Percentiles rank a stretch among this genome's conserved stretches.
Conservation (phyloP, 1,140 invertebrate species). For the Trichoplusia ni region DNA sequence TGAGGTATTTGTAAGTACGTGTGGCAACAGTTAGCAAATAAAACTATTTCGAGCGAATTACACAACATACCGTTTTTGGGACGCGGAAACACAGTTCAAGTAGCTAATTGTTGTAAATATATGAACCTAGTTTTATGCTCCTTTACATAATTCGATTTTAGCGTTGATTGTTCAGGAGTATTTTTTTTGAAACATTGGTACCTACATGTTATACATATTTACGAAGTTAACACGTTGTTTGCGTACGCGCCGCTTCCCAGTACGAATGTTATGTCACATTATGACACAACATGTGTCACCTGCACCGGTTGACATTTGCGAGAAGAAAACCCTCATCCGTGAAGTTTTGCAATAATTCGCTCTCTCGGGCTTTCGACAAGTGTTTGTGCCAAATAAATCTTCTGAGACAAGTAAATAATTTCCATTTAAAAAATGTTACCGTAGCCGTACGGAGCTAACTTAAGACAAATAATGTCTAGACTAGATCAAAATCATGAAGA, state of each 20-base stretch:
- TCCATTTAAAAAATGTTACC: slow-evolving; percentile 38
- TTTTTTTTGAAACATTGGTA: slow-evolving; percentile 7
- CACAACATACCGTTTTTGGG: not conserved
- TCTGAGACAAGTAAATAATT: too few species aligned
- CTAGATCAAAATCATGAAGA: too few species aligned
- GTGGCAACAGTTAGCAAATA: not conserved
- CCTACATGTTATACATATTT: slow-evolving; percentile 18
- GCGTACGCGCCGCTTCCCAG: slow-evolving; percentile 14
- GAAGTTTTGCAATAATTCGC: slow-evolving; percentile 45
- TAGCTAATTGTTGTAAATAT: slow-evolving; percentile 9
- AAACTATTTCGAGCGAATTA: not conserved
- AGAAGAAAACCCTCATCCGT: slow-evolving; percentile 47
- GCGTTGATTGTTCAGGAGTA: not conserved
- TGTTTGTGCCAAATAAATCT: not conserved
- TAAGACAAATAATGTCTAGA: too few species aligned
- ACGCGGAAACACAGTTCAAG: not conserved
- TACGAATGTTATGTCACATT: slow-evolving; percentile 38
- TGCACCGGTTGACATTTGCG: slow-evolving; percentile 63
- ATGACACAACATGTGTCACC: slow-evolving; percentile 45
- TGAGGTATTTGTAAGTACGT: not conserved
- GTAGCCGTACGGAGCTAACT: too few species aligned
- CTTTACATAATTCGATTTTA: too few species aligned
- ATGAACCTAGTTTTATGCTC: too few species aligned
- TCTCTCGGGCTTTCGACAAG: not conserved
- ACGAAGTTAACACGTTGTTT: slow-evolving; percentile 26